Conservation (phyloP, 92 coral and sea anemone species). For the Galaxea fascicularis region DNA sequence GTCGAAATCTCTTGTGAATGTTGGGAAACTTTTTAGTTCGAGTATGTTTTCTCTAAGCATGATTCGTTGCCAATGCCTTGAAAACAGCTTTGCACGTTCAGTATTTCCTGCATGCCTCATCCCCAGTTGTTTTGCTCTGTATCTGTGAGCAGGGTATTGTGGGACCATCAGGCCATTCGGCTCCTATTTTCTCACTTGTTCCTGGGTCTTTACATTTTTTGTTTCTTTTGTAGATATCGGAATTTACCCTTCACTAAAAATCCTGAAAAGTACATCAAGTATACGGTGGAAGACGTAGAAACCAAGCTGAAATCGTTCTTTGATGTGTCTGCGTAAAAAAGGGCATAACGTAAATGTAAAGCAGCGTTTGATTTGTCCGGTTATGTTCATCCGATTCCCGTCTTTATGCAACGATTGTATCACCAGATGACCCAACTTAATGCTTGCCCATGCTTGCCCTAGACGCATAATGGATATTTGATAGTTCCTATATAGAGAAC, state of each 20-base stretch:
- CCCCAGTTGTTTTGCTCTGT: neutral
- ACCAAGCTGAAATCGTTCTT: conserved; percentile 78
- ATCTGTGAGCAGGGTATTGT: neutral
- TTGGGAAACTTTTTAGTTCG: no score
- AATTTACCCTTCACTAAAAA: conserved; percentile 89
- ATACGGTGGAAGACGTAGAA: conserved; percentile 79
- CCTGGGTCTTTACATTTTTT: neutral
- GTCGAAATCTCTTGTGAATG: no score
- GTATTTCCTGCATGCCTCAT: no score
- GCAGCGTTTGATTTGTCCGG: no score
- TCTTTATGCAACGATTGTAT: no score
- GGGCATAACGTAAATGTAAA: no score
- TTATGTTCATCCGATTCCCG: no score
- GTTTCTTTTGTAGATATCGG: conserved; percentile 70
- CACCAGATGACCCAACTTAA: no score
- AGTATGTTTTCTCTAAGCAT: no score
- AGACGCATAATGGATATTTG: neutral
- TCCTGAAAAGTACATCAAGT: conserved; percentile 95
- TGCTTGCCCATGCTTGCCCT: neutral
- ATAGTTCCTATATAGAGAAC: no score
- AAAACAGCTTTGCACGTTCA: no score
- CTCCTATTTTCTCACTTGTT: neutral
- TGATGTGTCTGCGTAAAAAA: conserved; percentile 91
- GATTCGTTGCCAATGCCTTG: no score
- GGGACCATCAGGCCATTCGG: neutral